Base-by-base conservation (phyloP, 2,113 vertebrate species). In the Vulpes ferrilata region DNA sequence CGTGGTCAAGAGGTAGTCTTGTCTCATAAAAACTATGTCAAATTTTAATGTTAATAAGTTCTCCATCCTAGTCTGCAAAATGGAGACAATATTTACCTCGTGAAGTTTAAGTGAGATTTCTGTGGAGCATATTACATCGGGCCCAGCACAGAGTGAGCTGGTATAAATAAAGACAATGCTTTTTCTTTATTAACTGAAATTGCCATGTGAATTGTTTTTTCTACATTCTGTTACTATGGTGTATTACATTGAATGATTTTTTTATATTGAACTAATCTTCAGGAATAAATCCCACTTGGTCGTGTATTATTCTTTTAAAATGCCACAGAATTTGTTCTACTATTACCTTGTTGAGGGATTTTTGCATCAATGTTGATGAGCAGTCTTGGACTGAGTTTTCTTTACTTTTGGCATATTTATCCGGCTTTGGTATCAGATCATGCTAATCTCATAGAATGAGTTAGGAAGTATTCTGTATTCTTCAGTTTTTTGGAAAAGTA, bases 211-310 rank as follows among this genome's bases (percentile, higher is more conserved):
- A 38, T 51, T 65, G 43, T 69, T 94, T 74, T 43, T 25, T 48
- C 43, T 64, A 74, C n/a, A n/a, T 83, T 89, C 25, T 64, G n/a
- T 73, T 74, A 65, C 67, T 43, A 13, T 65, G 57, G 13, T 55
- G 0, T 55, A 55, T 57, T 62, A 62, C 9, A 19, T 1, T 55
- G 59, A 59, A 64, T 17, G 48, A 74, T 83, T 74, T 83, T 81
- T 65, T 55, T 32, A 32, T 57, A 67, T n/a, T 48, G n/a, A 95
- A 43, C 27, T 30, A 64, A 25, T 69, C 64, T 73, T 94, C 55
- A 64, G 57, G 32, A 94, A 94, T 82, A 83, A 81, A 89, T 43
- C 65, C 27, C 25, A 57, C 20, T 89, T 89, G 65, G n/a, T 62
- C 57, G 51, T 83, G 43, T 74, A 20, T n/a, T 87, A 43, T 43